Percentiles rank a stretch among this genome's conserved stretches.
Conservation (phyloP, 2,888 invertebrate species). For the Plusia festucae region DNA sequence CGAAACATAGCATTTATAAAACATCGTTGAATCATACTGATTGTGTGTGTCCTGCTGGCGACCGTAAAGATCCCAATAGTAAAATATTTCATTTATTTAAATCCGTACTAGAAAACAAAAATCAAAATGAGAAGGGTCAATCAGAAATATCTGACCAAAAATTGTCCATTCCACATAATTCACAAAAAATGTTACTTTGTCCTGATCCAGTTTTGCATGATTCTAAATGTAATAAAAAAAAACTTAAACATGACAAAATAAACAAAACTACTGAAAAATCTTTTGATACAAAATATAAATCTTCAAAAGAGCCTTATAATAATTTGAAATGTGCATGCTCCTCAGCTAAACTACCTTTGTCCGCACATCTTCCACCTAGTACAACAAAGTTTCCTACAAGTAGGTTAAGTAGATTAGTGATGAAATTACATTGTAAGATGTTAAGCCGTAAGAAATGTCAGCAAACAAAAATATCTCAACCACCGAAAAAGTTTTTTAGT, state of each 20-base stretch:
- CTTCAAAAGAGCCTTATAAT: conserved; percentile 1
- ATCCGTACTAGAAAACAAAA: too few relatives aligned
- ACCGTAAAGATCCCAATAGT: neutral
- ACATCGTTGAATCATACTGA: neutral
- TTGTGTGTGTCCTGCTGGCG: neutral
- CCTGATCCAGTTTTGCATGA: neutral
- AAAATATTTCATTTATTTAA: too few relatives aligned
- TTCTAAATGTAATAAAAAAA: neutral
- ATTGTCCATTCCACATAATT: too few relatives aligned
- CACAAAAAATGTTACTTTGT: too few relatives aligned
- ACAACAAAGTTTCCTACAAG: conserved; percentile 11
- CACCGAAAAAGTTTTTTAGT: neutral
- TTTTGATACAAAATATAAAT: neutral
- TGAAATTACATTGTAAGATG: conserved; percentile 28
- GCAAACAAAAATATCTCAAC: conserved; percentile 9
- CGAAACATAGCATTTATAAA: neutral
- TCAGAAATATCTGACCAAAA: too few relatives aligned
- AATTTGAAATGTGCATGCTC: neutral
- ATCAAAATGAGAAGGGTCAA: too few relatives aligned
- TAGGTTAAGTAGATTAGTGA: conserved; percentile 35
- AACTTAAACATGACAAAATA: neutral
- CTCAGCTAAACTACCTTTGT: conserved; percentile 7
- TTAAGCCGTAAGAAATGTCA: conserved; percentile 42
- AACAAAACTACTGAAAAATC: neutral
- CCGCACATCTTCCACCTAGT: conserved; percentile 7